Percentiles rank a stretch among this genome's conserved stretches.
These are phyloP conservation scores for Sarcophaga rosellei DNA, from an alignment of 2,888 invertebrate genomes.

Conservation along the genomic window DNA sequence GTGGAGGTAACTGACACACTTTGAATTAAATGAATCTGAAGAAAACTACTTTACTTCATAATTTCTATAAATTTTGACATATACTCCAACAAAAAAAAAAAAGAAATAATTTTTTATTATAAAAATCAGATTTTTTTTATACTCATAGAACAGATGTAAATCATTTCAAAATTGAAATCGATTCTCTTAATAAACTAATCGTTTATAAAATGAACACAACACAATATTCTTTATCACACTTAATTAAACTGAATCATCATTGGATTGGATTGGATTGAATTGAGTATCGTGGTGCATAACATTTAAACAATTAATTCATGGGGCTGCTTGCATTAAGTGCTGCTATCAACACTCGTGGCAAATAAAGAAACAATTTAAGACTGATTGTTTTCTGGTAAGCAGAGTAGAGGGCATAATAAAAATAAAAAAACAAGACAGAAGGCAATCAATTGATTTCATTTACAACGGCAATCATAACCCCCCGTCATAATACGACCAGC, in stretches of 20 bases:
- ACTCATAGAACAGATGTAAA: background rate
- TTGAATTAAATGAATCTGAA: no score
- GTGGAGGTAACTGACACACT: no score
- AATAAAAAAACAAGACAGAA: constrained; percentile 40
- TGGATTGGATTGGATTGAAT: background rate
- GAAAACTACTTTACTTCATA: no score
- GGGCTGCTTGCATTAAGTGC: constrained; percentile 64
- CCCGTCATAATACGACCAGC: background rate
- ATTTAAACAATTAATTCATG: constrained; percentile 63
- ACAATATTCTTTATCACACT: constrained; percentile 53
- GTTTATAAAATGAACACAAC: constrained; percentile 53
- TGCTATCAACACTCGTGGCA: constrained; percentile 65
- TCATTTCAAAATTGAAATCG: background rate
- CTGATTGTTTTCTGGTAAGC: constrained; percentile 30
- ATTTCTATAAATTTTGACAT: no score
- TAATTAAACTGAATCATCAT: constrained; percentile 61
- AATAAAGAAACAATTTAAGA: constrained; percentile 64
- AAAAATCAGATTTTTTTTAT: background rate
- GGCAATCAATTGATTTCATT: constrained; percentile 56
- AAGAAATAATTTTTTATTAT: no score
- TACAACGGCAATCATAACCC: constrained; percentile 19
- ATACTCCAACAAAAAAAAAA: no score
- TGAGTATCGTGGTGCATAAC: constrained; percentile 51
- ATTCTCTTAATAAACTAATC: constrained; percentile 54
- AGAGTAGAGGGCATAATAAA: constrained; percentile 1